Percentiles rank a stretch among this genome's conserved stretches.
Conservation (phyloP, 2,113 vertebrate genomes). For the Odocoileus hemionus region DNA sequence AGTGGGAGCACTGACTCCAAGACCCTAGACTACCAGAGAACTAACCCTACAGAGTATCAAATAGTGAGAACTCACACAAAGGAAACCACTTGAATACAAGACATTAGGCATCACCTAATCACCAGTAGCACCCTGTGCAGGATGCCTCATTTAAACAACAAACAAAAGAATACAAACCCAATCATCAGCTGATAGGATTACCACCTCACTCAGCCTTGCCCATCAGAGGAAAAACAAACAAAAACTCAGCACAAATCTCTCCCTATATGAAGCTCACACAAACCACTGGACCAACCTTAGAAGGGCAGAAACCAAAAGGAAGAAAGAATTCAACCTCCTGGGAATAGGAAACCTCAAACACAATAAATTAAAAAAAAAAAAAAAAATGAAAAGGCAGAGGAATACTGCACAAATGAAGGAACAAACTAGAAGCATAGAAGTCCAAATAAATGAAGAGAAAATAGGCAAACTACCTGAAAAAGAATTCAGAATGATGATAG, state of each 20-base stretch:
- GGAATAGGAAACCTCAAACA: too few species aligned
- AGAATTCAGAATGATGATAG: too few species aligned
- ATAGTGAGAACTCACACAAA: not conserved
- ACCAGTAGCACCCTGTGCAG: not conserved
- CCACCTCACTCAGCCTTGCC: not conserved
- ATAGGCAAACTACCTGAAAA: too few species aligned
- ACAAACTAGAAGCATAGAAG: too few species aligned
- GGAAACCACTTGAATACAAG: not conserved
- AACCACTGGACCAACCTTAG: too few species aligned
- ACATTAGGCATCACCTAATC: not conserved
- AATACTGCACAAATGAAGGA: too few species aligned
- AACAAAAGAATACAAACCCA: not conserved
- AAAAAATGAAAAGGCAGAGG: too few species aligned
- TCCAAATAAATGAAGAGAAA: too few species aligned
- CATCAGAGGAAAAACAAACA: not conserved
- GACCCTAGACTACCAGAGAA: not conserved
- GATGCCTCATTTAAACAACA: not conserved
- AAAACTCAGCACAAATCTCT: not conserved
- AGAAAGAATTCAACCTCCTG: too few species aligned
- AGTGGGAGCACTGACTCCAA: not conserved
- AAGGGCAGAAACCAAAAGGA: too few species aligned
- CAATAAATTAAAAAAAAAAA: too few species aligned
- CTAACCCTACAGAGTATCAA: not conserved
- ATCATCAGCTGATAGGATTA: not conserved
- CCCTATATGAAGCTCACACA: too few species aligned